Percentiles rank a stretch among this genome's conserved stretches.
Conservation (phyloP, 1,140 invertebrate species). For the Mizuhopecten yessoensis region DNA sequence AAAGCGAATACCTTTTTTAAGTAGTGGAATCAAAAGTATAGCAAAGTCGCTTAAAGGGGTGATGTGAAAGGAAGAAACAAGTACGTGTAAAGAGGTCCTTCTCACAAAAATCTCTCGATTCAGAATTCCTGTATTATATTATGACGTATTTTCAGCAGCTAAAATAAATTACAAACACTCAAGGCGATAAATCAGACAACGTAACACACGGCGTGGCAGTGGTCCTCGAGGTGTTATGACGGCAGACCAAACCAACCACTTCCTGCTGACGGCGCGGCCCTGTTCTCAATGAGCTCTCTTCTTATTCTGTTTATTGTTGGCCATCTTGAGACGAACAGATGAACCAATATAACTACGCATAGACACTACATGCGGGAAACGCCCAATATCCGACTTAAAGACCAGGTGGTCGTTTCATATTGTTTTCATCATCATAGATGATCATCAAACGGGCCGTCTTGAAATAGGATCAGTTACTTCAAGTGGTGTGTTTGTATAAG, state of each 20-base stretch:
- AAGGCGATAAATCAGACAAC: background rate
- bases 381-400: background rate
- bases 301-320: background rate
- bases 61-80: background rate
- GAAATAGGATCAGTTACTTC: background rate
- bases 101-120: background rate
- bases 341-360: constrained; percentile 5
- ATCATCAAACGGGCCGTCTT: background rate
- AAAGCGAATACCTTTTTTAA: background rate
- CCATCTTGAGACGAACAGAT: constrained; percentile 17
- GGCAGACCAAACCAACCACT: background rate
- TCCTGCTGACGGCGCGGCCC: background rate
- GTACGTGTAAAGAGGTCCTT: background rate
- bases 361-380: background rate
- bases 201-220: background rate
- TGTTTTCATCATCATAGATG: background rate
- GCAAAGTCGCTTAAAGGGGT: background rate
- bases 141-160: background rate
- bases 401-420: background rate
- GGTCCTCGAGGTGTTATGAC: background rate
- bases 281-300: background rate
- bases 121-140: too few species aligned
- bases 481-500: background rate
- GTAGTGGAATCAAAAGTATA: background rate
- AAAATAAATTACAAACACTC: background rate